Evolutionary conservation across 2,888 invertebrate genomes (phyloP), one percentile per base, ranked within the genome.

Genomic region (Eudasyphora cyanicolor): DNA sequence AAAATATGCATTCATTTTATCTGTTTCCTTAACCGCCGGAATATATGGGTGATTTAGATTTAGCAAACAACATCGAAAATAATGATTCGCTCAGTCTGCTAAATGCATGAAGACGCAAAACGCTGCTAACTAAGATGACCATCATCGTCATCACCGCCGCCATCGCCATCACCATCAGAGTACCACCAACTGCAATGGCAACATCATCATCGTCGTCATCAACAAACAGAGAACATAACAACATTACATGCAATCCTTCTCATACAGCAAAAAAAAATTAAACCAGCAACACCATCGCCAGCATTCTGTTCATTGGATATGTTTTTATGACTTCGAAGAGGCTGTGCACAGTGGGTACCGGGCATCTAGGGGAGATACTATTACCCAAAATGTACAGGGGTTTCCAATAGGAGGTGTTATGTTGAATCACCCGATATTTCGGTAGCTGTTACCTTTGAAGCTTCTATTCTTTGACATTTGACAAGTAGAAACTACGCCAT

Each of bases 41-140:
- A 80, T 81, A 80, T 83, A 78, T 84, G 84, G 84, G 84, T 84
- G 84, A 84, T 84, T 84, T 84, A 78, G 81, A 84, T 84, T 84
- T 84, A 69, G 75, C 35, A 74, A 76, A 81, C 77, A 81, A 76
- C 84, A 60, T 78, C 76, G 71, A 60, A 81, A 73, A 84, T 84
- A 84, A 84, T 84, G 80, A 84, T 84, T 76, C 64, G 83, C 79
- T 74, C 62, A 74, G n/a, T n/a, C n/a, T n/a, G n/a, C 69, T 77
- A 70, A 35, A 35, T 19, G 70, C 64, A 71, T 76, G 32, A 73
- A 78, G 38, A 27, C 27, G 35, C 10, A 64, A 79, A 71, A 54
- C 35, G 2, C 76, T 64, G 21, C 67, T 38, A 79, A 74, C 79
- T 10, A 76, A 78, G 75, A 78, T 81, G 81, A 84, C 78, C 64